Evolutionary conservation across 2,113 vertebrate species (phyloP).

Genomic region (Parotia lawesii): DNA sequence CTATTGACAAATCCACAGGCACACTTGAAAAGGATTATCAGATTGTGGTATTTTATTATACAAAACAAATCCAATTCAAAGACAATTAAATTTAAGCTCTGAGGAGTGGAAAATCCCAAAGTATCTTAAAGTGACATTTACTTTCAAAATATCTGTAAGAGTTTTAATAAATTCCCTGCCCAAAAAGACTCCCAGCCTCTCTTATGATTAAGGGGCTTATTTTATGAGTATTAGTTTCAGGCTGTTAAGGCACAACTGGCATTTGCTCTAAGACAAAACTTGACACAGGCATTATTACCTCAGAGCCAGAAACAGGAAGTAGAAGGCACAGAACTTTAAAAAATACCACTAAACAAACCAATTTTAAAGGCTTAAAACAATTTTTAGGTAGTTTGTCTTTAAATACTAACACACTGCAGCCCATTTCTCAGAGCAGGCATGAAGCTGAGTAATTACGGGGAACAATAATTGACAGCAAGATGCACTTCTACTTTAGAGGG

Average conservation of each 20-base stretch:
- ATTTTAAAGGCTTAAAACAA: neutral
- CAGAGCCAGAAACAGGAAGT: neutral
- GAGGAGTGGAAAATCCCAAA: neutral
- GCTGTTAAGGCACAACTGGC: neutral
- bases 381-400: neutral
- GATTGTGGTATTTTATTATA: neutral
- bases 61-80: neutral
- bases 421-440: neutral
- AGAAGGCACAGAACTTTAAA: neutral
- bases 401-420: neutral
- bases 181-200: neutral
- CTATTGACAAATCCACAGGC: neutral
- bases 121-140: slow-evolving; percentile 15
- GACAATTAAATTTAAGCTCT: neutral
- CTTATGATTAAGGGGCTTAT: neutral
- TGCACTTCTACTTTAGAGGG: neutral
- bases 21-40: neutral
- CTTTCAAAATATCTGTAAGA: neutral
- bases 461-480: neutral
- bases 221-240: neutral
- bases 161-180: neutral
- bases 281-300: neutral
- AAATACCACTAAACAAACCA: neutral
- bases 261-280: neutral
- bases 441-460: neutral